These are phyloP conservation scores for Hydrochoerus hydrochaeris DNA, from an alignment of 2,113 vertebrate genomes.

Conservation along the genomic window DNA sequence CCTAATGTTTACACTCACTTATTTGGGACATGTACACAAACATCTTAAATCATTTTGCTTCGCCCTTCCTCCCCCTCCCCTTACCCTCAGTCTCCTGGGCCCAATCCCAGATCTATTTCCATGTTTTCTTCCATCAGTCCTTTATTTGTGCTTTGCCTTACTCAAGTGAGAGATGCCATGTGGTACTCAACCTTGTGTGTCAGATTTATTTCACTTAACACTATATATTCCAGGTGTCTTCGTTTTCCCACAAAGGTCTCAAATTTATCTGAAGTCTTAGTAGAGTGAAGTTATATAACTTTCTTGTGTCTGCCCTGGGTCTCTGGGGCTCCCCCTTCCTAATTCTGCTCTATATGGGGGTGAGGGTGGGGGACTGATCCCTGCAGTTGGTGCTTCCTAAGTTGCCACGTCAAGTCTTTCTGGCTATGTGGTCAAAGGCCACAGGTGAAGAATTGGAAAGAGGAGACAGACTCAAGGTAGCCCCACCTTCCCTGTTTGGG, in stretches of 20 bases:
- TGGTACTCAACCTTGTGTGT: background rate
- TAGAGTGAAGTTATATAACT: background rate
- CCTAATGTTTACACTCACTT: background rate
- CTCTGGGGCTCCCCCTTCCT: background rate
- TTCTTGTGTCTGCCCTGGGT: background rate
- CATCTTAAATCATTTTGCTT: background rate
- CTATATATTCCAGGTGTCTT: background rate
- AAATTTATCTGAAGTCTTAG: background rate
- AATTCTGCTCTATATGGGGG: background rate
- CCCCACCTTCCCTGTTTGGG: background rate
- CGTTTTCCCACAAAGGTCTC: background rate
- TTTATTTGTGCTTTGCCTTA: background rate
- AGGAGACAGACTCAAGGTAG: background rate
- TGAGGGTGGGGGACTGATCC: too few relatives aligned
- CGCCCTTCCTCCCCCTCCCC: background rate
- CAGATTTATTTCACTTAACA: background rate
- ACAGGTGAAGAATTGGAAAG: background rate
- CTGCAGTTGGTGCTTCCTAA: background rate
- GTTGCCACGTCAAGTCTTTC: background rate
- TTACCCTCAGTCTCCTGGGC: background rate
- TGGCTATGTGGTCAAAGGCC: background rate
- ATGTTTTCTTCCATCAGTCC: background rate
- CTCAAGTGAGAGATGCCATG: background rate
- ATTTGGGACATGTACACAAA: background rate
- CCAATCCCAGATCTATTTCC: background rate